Conservation (phyloP, 2,797 vertebrate species). For the Lagorchestes hirsutus region DNA sequence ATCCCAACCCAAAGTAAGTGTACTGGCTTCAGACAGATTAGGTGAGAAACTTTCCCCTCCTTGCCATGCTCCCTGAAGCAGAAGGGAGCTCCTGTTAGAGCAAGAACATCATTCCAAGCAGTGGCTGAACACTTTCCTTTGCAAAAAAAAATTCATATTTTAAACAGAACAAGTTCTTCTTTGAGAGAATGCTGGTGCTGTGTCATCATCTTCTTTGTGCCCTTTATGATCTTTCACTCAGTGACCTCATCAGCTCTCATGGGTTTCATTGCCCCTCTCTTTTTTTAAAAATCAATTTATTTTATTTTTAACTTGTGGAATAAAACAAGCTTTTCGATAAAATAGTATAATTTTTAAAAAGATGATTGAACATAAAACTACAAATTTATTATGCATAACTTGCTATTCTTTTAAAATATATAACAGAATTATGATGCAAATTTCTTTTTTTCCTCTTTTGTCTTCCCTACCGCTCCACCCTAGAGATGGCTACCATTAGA, state of each 20-base stretch:
- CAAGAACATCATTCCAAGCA: not conserved
- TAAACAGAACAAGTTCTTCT: not conserved
- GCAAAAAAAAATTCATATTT: not conserved
- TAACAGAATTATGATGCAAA: not conserved
- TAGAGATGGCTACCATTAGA: not conserved
- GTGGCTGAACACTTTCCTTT: not conserved
- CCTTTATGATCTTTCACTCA: not conserved
- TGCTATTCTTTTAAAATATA: not conserved
- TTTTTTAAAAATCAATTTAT: not conserved
- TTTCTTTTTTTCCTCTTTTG: not conserved
- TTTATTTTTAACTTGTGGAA: not conserved
- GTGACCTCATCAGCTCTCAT: not conserved
- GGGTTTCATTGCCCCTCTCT: not conserved
- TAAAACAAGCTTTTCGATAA: not conserved
- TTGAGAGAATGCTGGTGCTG: not conserved
- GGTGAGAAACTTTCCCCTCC: not conserved
- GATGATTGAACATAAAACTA: not conserved
- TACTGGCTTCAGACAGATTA: constrained; percentile 58
- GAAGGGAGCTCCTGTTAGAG: not conserved
- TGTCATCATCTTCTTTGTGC: not conserved
- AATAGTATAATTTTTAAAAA: not conserved
- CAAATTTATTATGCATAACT: not conserved
- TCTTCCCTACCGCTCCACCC: not conserved
- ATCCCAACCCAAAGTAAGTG: constrained; percentile 78
- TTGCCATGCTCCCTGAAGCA: not conserved